Conservation (phyloP, 2,113 vertebrate genomes). For the Hydropotes inermis region DNA sequence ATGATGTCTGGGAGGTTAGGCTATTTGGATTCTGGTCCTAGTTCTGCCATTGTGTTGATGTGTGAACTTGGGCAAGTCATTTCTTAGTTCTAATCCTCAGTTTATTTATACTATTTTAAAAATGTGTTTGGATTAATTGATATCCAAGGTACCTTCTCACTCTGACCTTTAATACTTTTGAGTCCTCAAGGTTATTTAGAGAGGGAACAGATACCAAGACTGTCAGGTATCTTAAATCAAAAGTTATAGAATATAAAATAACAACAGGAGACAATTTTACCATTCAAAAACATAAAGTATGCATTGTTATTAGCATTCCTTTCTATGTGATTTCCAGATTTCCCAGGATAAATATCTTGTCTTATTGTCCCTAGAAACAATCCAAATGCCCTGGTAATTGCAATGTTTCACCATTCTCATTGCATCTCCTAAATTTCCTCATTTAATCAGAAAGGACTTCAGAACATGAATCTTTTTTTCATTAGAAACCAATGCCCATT, state of each 20-base stretch:
- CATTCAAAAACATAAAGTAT: not conserved
- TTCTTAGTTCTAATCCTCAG: not conserved
- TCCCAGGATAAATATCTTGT: not conserved
- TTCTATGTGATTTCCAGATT: not conserved
- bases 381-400: not conserved
- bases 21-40: not conserved
- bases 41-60: not conserved
- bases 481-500: not conserved
- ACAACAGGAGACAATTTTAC: conserved; percentile 10
- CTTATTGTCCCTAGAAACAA: not conserved
- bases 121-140: not conserved
- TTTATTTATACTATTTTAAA: not conserved
- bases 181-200: not conserved
- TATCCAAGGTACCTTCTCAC: not conserved
- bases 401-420: conserved; percentile 16
- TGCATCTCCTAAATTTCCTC: not conserved
- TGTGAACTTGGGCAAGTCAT: not conserved
- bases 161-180: conserved; percentile 14
- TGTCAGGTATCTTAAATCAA: not conserved
- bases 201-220: not conserved
- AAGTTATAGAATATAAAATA: conserved; percentile 14
- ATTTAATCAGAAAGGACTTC: conserved; percentile 1
- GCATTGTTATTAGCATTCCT: not conserved
- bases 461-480: not conserved
- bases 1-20: not conserved